Evolutionary conservation across 1,140 invertebrate genomes (phyloP).

Genomic region (Pseudomyrmex concolor): DNA sequence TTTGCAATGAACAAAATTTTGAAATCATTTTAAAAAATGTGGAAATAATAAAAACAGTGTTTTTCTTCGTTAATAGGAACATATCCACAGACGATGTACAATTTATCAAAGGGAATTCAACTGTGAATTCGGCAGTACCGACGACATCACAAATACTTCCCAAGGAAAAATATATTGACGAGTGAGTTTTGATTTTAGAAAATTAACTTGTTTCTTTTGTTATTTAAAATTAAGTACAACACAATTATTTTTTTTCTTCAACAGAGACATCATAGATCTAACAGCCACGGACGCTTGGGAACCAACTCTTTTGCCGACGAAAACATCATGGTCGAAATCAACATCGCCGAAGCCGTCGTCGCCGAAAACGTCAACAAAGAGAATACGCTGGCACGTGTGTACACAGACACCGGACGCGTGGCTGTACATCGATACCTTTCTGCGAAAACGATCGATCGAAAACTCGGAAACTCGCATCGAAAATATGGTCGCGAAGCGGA

Average conservation of each 20-base stretch:
- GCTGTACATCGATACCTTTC: not conserved
- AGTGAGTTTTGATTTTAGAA: not conserved
- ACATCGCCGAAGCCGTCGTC: no score
- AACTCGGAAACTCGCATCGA: not conserved
- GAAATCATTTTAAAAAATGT: not conserved
- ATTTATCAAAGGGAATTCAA: not conserved
- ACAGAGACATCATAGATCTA: slow-evolving; percentile 43
- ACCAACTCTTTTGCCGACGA: no score
- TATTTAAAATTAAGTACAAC: not conserved
- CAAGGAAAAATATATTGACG: not conserved
- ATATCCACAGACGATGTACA: no score
- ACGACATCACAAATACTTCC: not conserved
- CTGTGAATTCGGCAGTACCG: not conserved
- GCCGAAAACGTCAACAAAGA: slow-evolving; percentile 1
- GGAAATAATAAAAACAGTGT: not conserved
- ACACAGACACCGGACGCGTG: slow-evolving; percentile 45
- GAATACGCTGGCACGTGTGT: slow-evolving; percentile 25
- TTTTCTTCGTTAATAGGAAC: not conserved
- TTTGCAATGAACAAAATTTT: not conserved
- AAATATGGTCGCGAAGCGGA: not conserved
- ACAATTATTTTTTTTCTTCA: not conserved
- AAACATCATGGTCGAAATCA: no score
- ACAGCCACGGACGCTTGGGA: not conserved
- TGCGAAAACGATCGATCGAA: slow-evolving; percentile 10
- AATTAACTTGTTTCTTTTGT: not conserved